Evolutionary conservation across 2,113 vertebrate species (phyloP).

Genomic region (Barnardius zonarius): DNA sequence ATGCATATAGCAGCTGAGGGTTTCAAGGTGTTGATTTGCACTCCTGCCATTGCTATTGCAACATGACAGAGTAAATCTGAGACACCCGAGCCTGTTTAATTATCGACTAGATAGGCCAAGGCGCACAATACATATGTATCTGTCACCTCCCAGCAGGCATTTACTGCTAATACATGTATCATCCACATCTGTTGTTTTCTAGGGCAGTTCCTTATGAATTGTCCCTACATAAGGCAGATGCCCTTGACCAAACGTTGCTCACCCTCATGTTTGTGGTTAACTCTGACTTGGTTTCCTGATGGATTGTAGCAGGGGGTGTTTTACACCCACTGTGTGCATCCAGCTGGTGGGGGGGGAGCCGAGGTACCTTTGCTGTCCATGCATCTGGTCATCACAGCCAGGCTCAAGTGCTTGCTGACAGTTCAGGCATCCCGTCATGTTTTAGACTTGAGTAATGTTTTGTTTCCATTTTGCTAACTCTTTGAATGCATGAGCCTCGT

Average conservation of each 20-base stretch:
- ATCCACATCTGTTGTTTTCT: background rate
- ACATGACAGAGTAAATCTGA: background rate
- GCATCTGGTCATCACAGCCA: rapidly evolving
- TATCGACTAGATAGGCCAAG: background rate
- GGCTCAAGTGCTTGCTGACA: background rate
- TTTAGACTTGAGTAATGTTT: background rate
- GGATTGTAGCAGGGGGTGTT: background rate
- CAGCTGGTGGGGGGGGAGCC: background rate
- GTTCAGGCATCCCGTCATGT: rapidly evolving
- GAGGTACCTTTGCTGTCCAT: background rate
- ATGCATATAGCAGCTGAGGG: background rate
- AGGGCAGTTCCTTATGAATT: background rate
- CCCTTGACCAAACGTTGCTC: background rate
- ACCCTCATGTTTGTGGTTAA: rapidly evolving
- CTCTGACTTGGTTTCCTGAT: rapidly evolving
- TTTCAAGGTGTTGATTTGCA: background rate
- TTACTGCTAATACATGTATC: background rate
- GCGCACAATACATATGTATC: background rate
- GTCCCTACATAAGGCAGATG: background rate
- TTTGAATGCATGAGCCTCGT: background rate
- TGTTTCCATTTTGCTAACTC: background rate
- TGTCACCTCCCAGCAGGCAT: background rate
- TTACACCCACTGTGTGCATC: background rate
- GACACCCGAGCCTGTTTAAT: background rate
- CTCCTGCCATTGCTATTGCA: background rate